phyloP scores from a whole-genome alignment of 2,888 invertebrate species.

The Aphodius granarius region DNA sequence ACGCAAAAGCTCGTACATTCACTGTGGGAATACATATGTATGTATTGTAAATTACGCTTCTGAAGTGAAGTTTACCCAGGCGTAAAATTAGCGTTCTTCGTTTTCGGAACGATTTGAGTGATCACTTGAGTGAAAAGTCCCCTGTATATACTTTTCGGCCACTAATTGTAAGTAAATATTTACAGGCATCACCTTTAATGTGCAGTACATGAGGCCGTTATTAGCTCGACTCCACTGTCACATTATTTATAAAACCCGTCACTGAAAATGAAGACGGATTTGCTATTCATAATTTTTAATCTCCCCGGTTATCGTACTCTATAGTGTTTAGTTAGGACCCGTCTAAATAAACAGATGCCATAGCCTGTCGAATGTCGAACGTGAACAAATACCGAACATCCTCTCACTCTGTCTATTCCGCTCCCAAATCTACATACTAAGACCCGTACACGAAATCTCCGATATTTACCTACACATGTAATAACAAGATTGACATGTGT shows the following conservation, averaged over 20 bases:
- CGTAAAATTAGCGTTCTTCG: background rate
- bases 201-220: background rate
- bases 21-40: background rate
- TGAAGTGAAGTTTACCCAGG: background rate
- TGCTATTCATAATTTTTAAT: constrained; percentile 31
- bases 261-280: constrained; percentile 25
- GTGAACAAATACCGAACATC: background rate
- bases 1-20: background rate
- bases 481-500: constrained; percentile 30
- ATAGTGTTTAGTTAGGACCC: constrained; percentile 26
- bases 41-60: background rate
- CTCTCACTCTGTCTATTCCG: background rate
- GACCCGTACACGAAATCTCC: constrained; percentile 26
- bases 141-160: background rate
- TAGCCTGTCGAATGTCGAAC: constrained; percentile 10
- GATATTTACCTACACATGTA: constrained; percentile 33
- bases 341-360: constrained; percentile 20
- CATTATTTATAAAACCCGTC: constrained; percentile 25
- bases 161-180: constrained; percentile 13
- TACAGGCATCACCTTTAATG: background rate
- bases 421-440: constrained; percentile 1
- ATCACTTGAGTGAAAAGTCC: background rate
- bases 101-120: background rate
- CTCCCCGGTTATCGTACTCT: constrained; percentile 21
- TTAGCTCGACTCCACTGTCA: constrained; percentile 15